These are phyloP conservation scores for Scolopax mira DNA, from an alignment of 2,113 vertebrate species.

Conservation along the genomic window DNA sequence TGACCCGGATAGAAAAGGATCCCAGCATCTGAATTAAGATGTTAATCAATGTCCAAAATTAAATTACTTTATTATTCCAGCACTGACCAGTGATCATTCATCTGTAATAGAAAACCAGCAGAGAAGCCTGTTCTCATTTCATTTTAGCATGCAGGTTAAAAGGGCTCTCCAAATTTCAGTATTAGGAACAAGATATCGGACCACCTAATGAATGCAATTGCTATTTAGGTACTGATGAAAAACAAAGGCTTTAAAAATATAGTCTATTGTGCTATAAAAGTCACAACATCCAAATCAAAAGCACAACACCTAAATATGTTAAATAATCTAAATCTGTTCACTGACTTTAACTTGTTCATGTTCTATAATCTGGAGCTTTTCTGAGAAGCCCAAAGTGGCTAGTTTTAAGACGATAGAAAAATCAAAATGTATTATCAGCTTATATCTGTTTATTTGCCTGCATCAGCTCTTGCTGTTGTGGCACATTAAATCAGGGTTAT, in stretches of 20 bases:
- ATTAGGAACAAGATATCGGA: not conserved
- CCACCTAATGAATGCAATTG: not conserved
- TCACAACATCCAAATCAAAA: not conserved
- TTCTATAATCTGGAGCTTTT: not conserved
- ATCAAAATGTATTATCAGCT: too few species aligned
- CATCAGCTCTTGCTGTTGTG: not conserved
- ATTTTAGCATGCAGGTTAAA: not conserved
- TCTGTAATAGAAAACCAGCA: conserved; percentile 1
- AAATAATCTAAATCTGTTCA: not conserved
- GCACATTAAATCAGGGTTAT: not conserved
- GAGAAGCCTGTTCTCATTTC: conserved; percentile 8
- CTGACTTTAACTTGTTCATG: not conserved
- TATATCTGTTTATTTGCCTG: not conserved
- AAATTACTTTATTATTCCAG: conserved; percentile 61
- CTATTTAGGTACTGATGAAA: not conserved
- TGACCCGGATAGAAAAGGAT: conserved; percentile 55
- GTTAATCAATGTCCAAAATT: conserved; percentile 40
- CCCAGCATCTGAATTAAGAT: conserved; percentile 23
- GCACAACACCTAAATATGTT: not conserved
- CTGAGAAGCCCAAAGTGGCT: not conserved
- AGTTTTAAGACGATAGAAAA: not conserved
- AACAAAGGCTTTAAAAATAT: not conserved
- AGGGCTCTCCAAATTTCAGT: not conserved
- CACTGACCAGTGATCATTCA: not conserved
- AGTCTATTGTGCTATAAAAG: not conserved